These are phyloP conservation scores for Cepaea nemoralis DNA, from an alignment of 1,140 invertebrate species.

Conservation along the genomic window DNA sequence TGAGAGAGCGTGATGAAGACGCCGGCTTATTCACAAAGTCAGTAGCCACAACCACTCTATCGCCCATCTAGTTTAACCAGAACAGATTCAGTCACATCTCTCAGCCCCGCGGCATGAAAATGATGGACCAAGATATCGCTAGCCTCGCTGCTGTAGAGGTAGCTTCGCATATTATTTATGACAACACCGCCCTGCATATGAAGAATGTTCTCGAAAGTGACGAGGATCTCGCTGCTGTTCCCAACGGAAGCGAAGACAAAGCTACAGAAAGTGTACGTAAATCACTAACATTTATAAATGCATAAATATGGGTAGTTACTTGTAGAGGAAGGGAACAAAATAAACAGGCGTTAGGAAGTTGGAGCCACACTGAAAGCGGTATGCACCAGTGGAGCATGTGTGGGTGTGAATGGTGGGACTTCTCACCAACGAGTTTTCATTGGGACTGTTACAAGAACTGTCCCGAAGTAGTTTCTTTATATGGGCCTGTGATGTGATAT, in stretches of 20 bases:
- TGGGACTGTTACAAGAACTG: too few species aligned
- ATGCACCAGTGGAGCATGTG: too few species aligned
- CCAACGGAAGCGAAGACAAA: neutral
- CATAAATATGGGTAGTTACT: neutral
- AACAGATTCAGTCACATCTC: too few species aligned
- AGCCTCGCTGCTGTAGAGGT: neutral
- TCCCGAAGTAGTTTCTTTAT: too few species aligned
- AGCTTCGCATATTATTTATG: neutral
- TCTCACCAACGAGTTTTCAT: too few species aligned
- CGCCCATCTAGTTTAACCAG: neutral
- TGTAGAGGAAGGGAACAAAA: neutral
- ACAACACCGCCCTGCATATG: neutral
- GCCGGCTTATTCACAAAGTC: neutral
- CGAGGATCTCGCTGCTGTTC: neutral
- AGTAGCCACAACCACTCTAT: neutral
- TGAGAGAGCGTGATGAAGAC: neutral
- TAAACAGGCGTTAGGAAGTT: too few species aligned
- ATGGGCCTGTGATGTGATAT: too few species aligned
- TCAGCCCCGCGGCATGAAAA: neutral
- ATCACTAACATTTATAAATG: neutral
- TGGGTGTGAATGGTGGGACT: too few species aligned
- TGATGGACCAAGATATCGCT: neutral
- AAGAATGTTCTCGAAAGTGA: neutral
- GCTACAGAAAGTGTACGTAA: neutral
- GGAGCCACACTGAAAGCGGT: too few species aligned